Conservation (phyloP, 1,140 invertebrate genomes). For the Mycetomoellerius zeteki region DNA sequence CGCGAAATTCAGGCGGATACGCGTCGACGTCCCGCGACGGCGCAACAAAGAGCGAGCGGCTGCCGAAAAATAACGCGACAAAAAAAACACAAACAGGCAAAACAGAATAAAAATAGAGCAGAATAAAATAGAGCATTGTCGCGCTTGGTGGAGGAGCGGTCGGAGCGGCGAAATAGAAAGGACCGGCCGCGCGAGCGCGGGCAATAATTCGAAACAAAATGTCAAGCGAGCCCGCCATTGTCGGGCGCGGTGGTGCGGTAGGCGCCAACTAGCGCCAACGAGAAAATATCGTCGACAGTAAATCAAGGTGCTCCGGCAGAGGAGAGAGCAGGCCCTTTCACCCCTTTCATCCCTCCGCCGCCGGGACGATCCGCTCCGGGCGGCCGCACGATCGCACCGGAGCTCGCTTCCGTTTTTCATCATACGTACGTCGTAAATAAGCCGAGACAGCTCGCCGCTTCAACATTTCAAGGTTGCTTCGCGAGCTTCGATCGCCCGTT, state of each 20-base stretch:
- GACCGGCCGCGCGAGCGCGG: conserved; percentile 80
- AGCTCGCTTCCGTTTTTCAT: conserved; percentile 79
- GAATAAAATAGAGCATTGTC: conserved; percentile 59
- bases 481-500: conserved; percentile 26
- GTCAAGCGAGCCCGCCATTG: conserved; percentile 83
- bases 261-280: conserved; percentile 83
- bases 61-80: conserved; percentile 63
- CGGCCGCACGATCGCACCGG: conserved; percentile 68
- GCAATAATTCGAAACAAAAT: conserved; percentile 85
- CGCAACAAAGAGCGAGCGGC: conserved; percentile 70
- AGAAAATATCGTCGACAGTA: conserved; percentile 84
- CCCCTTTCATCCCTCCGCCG: conserved; percentile 66
- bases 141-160: conserved; percentile 43
- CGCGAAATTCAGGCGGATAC: conserved; percentile 61
- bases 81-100: conserved; percentile 45
- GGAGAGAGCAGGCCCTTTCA: conserved; percentile 72
- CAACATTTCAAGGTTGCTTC: conserved; percentile 55
- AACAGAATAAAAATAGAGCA: conserved; percentile 58
- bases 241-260: conserved; percentile 82
- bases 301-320: conserved; percentile 83
- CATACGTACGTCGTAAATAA: conserved; percentile 76
- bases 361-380: conserved; percentile 65
- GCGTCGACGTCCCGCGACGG: conserved; percentile 68
- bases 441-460: conserved; percentile 18
- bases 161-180: conserved; percentile 79